These are phyloP conservation scores for Heliconius cydno DNA, from an alignment of 2,888 invertebrate species.

Conservation along the genomic window DNA sequence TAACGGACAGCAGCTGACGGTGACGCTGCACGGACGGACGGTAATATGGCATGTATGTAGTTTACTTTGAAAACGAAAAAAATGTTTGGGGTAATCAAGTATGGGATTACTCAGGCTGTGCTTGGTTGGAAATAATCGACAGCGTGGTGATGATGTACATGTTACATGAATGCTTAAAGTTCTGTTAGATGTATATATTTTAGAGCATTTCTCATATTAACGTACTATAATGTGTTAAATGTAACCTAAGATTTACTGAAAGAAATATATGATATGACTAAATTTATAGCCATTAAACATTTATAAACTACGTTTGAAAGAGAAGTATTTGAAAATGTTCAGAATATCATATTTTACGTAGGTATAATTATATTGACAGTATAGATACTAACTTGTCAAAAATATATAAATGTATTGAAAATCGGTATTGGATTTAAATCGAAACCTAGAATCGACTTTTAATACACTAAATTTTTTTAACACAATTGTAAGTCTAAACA, in stretches of 20 bases:
- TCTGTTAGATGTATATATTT: not conserved
- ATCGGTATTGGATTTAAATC: too few relatives aligned
- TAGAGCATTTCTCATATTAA: not conserved
- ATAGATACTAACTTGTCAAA: too few relatives aligned
- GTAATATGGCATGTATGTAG: constrained; percentile 38
- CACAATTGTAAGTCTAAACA: not conserved
- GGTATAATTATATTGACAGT: too few relatives aligned
- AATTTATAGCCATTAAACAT: too few relatives aligned
- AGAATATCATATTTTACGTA: too few relatives aligned
- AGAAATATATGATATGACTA: too few relatives aligned
- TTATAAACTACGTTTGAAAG: too few relatives aligned
- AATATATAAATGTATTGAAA: too few relatives aligned
- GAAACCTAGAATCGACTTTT: not conserved
- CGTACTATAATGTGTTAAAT: not conserved
- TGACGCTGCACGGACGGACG: not conserved
- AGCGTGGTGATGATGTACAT: not conserved
- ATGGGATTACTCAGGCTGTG: not conserved
- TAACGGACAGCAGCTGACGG: constrained; percentile 53
- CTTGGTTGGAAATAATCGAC: not conserved
- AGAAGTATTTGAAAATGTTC: too few relatives aligned
- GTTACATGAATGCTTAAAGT: not conserved
- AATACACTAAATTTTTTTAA: not conserved
- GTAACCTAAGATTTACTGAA: not conserved
- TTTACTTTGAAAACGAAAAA: constrained; percentile 9
- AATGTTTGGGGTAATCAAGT: constrained; percentile 23